Percentiles rank a stretch among this genome's conserved stretches.
These are phyloP conservation scores for Colius striatus DNA, from an alignment of 2,113 vertebrate species.

Conservation along the genomic window DNA sequence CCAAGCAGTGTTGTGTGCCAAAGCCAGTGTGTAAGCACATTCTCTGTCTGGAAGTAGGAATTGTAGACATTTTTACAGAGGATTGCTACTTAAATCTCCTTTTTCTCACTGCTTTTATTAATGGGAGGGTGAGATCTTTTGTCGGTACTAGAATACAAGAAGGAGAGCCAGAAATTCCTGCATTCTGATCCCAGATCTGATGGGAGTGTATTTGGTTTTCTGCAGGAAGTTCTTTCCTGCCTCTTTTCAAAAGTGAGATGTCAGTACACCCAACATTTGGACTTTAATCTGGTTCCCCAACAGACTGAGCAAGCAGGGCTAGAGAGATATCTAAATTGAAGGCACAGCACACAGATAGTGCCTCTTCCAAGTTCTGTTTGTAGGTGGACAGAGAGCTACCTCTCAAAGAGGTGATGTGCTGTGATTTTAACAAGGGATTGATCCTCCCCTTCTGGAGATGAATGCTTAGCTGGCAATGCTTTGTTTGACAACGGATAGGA, in stretches of 20 bases:
- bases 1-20: constrained; percentile 4
- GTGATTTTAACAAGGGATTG: not conserved
- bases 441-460: not conserved
- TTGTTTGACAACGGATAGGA: not conserved
- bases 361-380: not conserved
- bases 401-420: not conserved
- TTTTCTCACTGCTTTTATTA: not conserved
- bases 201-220: not conserved
- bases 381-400: not conserved
- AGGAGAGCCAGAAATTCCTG: not conserved
- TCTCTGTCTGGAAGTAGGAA: constrained; percentile 55
- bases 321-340: not conserved
- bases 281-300: not conserved
- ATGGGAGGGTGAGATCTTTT: not conserved
- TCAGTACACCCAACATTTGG: not conserved
- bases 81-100: not conserved
- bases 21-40: constrained; percentile 56
- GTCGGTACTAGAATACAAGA: not conserved
- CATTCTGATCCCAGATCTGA: not conserved
- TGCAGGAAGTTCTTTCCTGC: not conserved
- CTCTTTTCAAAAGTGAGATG: not conserved
- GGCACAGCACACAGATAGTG: not conserved
- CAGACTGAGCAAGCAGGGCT: not conserved
- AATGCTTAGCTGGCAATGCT: not conserved
- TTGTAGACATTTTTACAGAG: constrained; percentile 21